phyloP scores from a whole-genome alignment of 2,113 vertebrate species.

The Lasiurus borealis region DNA sequence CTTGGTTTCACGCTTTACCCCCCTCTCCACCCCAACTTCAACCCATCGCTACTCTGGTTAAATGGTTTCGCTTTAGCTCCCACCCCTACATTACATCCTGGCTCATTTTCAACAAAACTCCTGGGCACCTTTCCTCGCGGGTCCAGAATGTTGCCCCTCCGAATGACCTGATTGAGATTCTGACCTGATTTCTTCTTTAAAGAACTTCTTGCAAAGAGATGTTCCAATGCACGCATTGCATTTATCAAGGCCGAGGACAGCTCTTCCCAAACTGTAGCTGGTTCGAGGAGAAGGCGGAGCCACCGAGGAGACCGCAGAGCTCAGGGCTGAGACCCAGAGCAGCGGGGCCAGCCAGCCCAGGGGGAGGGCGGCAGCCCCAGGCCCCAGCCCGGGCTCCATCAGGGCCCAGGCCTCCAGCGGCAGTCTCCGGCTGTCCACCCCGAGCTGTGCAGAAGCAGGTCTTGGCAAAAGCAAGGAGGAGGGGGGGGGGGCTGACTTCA shows the following conservation, averaged over 20 bases:
- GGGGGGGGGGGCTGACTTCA: conserved; percentile 31
- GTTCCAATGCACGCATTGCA: conserved; percentile 93
- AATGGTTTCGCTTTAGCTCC: conserved; percentile 1
- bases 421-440: not conserved
- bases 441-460: conserved; percentile 17
- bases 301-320: conserved; percentile 72
- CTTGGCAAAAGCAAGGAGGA: conserved; percentile 67
- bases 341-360: conserved; percentile 65
- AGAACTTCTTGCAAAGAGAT: conserved; percentile 94
- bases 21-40: conserved; percentile 28
- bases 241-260: conserved; percentile 93
- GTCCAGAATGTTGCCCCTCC: conserved; percentile 71
- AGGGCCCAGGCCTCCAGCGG: not conserved
- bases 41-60: conserved; percentile 45
- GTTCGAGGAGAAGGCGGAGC: conserved; percentile 83
- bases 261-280: conserved; percentile 88
- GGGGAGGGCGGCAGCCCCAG: conserved; percentile 62
- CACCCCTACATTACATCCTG: conserved; percentile 55
- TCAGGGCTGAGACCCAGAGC: conserved; percentile 83
- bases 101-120: conserved; percentile 47
- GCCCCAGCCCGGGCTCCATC: conserved; percentile 80
- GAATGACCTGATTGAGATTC: conserved; percentile 83
- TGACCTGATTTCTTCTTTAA: conserved; percentile 94
- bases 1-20: conserved; percentile 57
- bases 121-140: conserved; percentile 73